Base-by-base conservation (phyloP, 2,797 vertebrate species). In the Phoebastria nigripes region DNA sequence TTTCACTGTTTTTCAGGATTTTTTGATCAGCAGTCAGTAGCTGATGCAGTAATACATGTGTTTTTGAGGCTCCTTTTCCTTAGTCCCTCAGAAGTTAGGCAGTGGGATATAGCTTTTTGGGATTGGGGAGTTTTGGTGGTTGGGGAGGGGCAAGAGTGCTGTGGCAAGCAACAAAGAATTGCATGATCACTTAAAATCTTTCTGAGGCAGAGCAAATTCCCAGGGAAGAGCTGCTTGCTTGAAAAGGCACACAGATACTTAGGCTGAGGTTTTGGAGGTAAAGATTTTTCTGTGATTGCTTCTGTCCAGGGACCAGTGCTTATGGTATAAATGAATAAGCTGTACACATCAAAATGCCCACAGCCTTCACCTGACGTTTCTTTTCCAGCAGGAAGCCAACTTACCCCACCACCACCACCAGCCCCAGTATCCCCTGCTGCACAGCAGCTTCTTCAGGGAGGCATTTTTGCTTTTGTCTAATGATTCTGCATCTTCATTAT, bases 371-470 rank as follows among this genome's bases (percentile, higher is more conserved):
- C 5, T 42, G 44, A 42, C 3, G 26, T 44, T 42, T 21, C 3
- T 84, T 79, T 73, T 44, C 44, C 35, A 83, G 6, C 8, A 49
- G 25, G 7, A 79, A 80, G 35, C 4, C 15, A 77, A 3, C 1
- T 46, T 72, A 54, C 1, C 0, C 3, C 2, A 3, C 2, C 2
- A 5, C 12, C 13, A 28, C 10, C 19, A 18, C 17, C 5, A 24
- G 6, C 2, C 9, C 12, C 10, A 11, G 24, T 19, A 65, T 17
- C 13, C 20, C 3, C 12, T 51, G 11, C 24, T 70, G 49, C 51
- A 74, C 12, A 76, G 28, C 12, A 70, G 9, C 8, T n/a, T 80
- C 54, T 77, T 51, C 24, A 42, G 5, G 16, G 8, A 56, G 29
- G 12, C 20, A 22, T 72, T 85, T 49, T 47, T 39, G 20, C 22